Evolutionary conservation across 2,113 vertebrate genomes (phyloP).

Genomic region (Chitala chitala): DNA sequence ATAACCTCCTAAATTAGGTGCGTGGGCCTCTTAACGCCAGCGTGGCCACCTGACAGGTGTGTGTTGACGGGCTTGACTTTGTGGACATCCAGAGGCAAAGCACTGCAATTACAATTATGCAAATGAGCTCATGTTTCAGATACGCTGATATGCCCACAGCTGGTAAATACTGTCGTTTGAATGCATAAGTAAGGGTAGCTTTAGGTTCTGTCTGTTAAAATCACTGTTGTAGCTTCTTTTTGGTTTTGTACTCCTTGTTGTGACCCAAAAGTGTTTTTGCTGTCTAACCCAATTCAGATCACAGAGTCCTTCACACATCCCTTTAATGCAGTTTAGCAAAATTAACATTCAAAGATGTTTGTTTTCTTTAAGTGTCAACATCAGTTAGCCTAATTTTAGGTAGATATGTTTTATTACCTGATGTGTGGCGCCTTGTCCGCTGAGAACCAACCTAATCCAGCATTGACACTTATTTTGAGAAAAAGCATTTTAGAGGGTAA

Average conservation of each 20-base stretch:
- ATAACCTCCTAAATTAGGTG: background rate
- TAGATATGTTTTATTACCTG: background rate
- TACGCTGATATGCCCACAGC: background rate
- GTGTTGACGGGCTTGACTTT: no score
- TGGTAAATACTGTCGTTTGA: background rate
- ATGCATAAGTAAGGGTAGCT: background rate
- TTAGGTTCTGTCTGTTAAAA: background rate
- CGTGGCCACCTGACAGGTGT: background rate
- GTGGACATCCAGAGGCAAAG: background rate
- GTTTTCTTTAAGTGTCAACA: background rate
- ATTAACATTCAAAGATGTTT: background rate
- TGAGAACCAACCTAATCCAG: background rate
- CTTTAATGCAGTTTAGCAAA: background rate
- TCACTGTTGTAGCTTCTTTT: no score
- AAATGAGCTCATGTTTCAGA: background rate
- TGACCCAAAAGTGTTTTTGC: no score
- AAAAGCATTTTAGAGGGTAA: background rate
- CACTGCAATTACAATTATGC: background rate
- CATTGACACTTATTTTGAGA: conserved; percentile 1
- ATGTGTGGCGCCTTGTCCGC: background rate
- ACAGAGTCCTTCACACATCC: background rate
- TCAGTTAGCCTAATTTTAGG: background rate
- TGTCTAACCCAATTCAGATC: background rate
- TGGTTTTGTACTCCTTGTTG: no score
- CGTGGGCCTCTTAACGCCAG: background rate